Evolutionary conservation across 2,113 vertebrate species (phyloP).

Genomic region (Myxocyprinus asiaticus): DNA sequence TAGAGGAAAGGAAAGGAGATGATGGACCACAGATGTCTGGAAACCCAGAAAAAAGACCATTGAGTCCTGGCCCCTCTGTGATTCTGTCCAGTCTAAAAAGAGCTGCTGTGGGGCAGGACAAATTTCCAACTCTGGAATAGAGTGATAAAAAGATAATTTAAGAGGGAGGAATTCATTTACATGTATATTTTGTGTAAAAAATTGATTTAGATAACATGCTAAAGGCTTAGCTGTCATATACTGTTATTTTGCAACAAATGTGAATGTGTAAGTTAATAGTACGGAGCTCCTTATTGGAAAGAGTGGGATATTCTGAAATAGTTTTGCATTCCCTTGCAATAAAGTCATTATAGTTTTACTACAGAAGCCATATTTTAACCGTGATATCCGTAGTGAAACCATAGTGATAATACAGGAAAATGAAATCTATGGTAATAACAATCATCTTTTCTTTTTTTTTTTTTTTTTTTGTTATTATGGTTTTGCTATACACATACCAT

Average conservation of each 20-base stretch:
- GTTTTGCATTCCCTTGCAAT: background rate
- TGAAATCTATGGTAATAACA: too few species aligned
- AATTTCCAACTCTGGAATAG: background rate
- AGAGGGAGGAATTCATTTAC: background rate
- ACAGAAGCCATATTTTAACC: too few species aligned
- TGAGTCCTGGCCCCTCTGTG: constrained; percentile 3
- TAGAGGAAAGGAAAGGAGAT: constrained; percentile 40
- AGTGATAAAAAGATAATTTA: background rate
- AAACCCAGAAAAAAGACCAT: constrained; percentile 27
- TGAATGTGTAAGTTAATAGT: background rate
- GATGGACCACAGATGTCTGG: background rate
- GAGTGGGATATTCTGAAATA: background rate
- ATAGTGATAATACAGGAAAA: too few species aligned
- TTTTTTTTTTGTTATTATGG: too few species aligned
- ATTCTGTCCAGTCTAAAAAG: constrained; percentile 5
- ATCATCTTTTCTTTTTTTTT: too few species aligned
- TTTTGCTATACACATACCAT: too few species aligned
- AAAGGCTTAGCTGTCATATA: background rate
- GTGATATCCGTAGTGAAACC: too few species aligned
- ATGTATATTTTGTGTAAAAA: background rate
- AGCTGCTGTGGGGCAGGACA: constrained; percentile 7
- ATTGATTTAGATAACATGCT: background rate
- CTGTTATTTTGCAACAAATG: background rate
- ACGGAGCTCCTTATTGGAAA: too few species aligned
- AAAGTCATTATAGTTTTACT: too few species aligned